Conservation (phyloP, 1,140 invertebrate species). For the Thaumatotibia leucotreta region DNA sequence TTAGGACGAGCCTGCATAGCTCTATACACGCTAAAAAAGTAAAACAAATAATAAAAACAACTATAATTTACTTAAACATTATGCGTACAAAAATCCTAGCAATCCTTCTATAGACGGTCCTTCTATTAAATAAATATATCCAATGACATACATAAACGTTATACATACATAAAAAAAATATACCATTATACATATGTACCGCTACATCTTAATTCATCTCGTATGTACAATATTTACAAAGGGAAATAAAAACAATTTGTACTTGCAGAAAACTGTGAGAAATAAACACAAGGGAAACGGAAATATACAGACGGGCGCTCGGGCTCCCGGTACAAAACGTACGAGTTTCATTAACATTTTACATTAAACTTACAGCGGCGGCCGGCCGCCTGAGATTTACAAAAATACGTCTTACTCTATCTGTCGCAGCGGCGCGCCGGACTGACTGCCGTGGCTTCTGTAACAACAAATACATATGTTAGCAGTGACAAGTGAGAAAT, state of each 20-base stretch:
- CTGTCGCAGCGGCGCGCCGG: slow-evolving; percentile 46
- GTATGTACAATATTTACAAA: slow-evolving; percentile 73
- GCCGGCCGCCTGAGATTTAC: slow-evolving; percentile 48
- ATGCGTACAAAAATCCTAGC: slow-evolving; percentile 69
- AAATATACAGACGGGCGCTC: slow-evolving; percentile 48
- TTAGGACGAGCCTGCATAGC: slow-evolving; percentile 28
- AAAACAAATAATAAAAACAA: slow-evolving; percentile 67
- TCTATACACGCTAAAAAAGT: slow-evolving; percentile 48
- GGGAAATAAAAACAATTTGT: slow-evolving; percentile 75
- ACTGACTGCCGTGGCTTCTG: slow-evolving; percentile 28
- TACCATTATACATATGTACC: slow-evolving; percentile 55
- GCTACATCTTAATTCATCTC: slow-evolving; percentile 39
- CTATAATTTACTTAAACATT: slow-evolving; percentile 72
- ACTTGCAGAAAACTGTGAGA: slow-evolving; percentile 69
- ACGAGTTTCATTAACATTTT: slow-evolving; percentile 36
- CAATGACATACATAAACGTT: slow-evolving; percentile 55
- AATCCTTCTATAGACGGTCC: slow-evolving; percentile 44
- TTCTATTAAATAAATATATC: slow-evolving; percentile 55
- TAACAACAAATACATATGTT: not conserved
- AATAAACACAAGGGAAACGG: slow-evolving; percentile 41
- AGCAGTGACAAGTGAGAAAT: too few relatives aligned
- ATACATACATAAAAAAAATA: slow-evolving; percentile 69
- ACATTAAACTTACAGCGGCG: slow-evolving; percentile 44
- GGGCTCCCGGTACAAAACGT: slow-evolving; percentile 41
- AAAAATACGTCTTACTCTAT: slow-evolving; percentile 49